phyloP scores from a whole-genome alignment of 2,888 invertebrate species.

The Folsomia manolachei region DNA sequence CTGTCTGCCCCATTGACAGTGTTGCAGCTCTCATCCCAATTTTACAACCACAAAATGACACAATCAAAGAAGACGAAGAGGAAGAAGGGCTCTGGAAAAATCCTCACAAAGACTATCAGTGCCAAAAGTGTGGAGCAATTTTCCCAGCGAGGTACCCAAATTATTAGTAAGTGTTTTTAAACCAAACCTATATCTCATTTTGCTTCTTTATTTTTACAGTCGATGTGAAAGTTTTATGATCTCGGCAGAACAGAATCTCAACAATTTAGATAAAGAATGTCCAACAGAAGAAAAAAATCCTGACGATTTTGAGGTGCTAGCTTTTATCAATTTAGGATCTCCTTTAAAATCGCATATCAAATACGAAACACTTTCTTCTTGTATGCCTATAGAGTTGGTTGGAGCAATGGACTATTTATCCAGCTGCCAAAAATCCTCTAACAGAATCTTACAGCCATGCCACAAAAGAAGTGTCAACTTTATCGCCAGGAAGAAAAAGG shows the following conservation, averaged over 20 bases:
- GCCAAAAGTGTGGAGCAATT: slow-evolving; percentile 4
- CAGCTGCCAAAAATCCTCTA: slow-evolving; percentile 14
- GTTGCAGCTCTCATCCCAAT: slow-evolving; percentile 14
- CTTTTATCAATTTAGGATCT: background rate
- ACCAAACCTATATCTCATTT: no score
- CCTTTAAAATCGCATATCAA: background rate
- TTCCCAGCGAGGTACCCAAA: no score
- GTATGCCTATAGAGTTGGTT: slow-evolving; percentile 29
- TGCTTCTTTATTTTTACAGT: no score
- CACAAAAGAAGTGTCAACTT: no score
- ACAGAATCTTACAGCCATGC: background rate
- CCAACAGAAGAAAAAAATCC: slow-evolving; percentile 29
- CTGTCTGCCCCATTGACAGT: slow-evolving; percentile 27
- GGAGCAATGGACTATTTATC: slow-evolving; percentile 22
- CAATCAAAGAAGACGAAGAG: background rate
- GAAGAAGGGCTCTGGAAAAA: slow-evolving; percentile 15
- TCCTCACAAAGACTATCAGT: slow-evolving; percentile 16
- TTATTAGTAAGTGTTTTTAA: no score
- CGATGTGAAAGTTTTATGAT: slow-evolving; percentile 23
- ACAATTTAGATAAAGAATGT: slow-evolving; percentile 29
- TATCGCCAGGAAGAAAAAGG: slow-evolving; percentile 12
- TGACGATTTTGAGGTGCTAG: slow-evolving; percentile 42
- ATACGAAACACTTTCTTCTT: no score
- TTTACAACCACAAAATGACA: background rate
- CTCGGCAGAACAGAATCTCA: slow-evolving; percentile 24